Evolutionary conservation across 2,797 vertebrate genomes (phyloP).

Genomic region (Dendrocincla tyrannina): DNA sequence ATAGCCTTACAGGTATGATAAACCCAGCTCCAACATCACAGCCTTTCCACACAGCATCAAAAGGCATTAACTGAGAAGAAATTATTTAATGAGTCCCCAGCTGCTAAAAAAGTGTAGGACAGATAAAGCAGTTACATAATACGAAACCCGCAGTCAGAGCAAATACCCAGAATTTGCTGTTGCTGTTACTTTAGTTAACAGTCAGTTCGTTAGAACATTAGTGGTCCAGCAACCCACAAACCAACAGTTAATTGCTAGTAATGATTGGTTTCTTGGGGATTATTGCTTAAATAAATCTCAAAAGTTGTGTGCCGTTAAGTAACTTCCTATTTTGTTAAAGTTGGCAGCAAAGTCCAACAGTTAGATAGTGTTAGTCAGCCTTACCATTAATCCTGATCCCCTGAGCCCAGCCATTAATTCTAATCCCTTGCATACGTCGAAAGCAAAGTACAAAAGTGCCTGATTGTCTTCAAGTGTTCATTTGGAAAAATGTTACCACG

Average conservation of each 20-base stretch:
- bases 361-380: not conserved
- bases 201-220: slow-evolving; percentile 20
- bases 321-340: not conserved
- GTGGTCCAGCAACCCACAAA: slow-evolving; percentile 40
- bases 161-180: not conserved
- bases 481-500: not conserved
- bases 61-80: not conserved
- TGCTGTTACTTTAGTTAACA: slow-evolving; percentile 28
- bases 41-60: not conserved
- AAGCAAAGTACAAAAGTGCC: not conserved
- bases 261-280: slow-evolving; percentile 47
- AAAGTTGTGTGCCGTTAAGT: slow-evolving; percentile 13
- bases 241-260: slow-evolving; percentile 30
- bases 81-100: not conserved
- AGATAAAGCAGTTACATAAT: not conserved
- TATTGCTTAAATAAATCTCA: slow-evolving; percentile 44
- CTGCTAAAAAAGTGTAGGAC: not conserved
- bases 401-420: not conserved
- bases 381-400: not conserved
- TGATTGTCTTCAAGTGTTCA: not conserved
- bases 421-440: not conserved
- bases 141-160: not conserved
- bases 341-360: not conserved
- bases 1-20: not conserved
- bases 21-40: not conserved